phyloP scores from a whole-genome alignment of 2,797 vertebrate species.

The Enteromius afrohamiltoni region DNA sequence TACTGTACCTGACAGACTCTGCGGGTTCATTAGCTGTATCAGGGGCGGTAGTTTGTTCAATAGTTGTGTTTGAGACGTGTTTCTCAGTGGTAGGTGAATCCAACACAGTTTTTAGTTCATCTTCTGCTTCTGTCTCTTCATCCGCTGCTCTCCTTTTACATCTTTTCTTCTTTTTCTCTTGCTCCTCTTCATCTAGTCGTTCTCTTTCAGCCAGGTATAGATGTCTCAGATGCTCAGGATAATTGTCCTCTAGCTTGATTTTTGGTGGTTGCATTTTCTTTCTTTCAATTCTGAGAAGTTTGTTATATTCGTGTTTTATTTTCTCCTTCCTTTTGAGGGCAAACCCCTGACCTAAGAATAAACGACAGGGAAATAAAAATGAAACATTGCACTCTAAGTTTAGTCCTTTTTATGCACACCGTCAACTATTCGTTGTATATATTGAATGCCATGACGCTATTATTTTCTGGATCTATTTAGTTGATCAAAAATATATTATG shows the following conservation, averaged over 20 bases:
- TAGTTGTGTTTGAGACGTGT: neutral
- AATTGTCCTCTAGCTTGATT: slow-evolving; percentile 78
- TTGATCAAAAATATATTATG: neutral
- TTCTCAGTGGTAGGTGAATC: slow-evolving; percentile 1
- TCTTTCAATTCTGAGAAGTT: slow-evolving; percentile 79
- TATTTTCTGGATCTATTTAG: neutral
- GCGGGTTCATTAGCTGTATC: slow-evolving; percentile 46
- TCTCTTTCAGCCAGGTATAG: slow-evolving; percentile 91
- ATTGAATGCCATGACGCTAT: neutral
- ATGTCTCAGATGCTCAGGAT: slow-evolving; percentile 93
- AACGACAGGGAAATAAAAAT: slow-evolving; percentile 13
- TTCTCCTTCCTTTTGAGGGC: slow-evolving; percentile 87
- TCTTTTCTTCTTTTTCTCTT: slow-evolving; percentile 69
- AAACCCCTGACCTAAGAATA: slow-evolving; percentile 88
- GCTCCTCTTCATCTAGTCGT: slow-evolving; percentile 75
- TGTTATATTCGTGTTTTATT: slow-evolving; percentile 86
- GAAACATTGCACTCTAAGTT: neutral
- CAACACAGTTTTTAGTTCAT: neutral
- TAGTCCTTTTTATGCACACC: neutral
- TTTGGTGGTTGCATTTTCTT: slow-evolving; percentile 59
- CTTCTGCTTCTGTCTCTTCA: slow-evolving; percentile 15
- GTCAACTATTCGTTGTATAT: neutral
- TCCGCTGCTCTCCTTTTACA: slow-evolving; percentile 60
- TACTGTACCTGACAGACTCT: slow-evolving; percentile 47
- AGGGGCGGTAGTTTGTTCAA: slow-evolving; percentile 4